Evolutionary conservation across 2,888 invertebrate genomes (phyloP).

Genomic region (Isoperla grammatica): DNA sequence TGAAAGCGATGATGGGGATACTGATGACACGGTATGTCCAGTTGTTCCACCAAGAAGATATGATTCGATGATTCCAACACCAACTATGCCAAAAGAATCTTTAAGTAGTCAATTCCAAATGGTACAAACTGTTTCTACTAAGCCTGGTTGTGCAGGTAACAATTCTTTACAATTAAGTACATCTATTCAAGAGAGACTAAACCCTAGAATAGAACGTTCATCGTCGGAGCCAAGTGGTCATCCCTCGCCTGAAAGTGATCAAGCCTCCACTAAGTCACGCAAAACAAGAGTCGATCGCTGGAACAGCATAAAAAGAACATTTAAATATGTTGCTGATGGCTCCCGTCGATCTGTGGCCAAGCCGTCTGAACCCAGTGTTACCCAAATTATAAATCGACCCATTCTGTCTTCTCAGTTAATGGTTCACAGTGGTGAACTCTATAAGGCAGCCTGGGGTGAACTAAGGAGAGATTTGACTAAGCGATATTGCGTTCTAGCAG

Average conservation of each 20-base stretch:
- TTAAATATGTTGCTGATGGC: constrained; percentile 36
- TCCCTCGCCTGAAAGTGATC: neutral
- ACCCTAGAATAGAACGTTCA: constrained; percentile 28
- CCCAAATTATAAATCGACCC: neutral
- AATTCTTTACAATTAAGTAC: too few species aligned
- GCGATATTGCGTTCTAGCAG: constrained; percentile 65
- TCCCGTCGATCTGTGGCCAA: constrained; percentile 31
- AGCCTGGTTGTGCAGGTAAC: too few species aligned
- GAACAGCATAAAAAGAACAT: constrained; percentile 36
- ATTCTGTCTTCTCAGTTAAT: neutral
- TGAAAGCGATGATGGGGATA: constrained; percentile 40
- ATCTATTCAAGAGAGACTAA: too few species aligned
- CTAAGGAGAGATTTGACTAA: constrained; percentile 66
- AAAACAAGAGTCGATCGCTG: constrained; percentile 29
- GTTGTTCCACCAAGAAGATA: constrained; percentile 58
- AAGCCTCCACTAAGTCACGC: constrained; percentile 30
- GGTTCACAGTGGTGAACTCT: constrained; percentile 53
- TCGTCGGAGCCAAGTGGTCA: constrained; percentile 38
- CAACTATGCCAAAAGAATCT: neutral
- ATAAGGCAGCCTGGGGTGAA: constrained; percentile 44
- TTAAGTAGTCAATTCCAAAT: too few species aligned
- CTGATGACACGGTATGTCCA: constrained; percentile 44
- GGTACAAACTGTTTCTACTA: too few species aligned
- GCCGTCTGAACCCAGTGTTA: neutral
- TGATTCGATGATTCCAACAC: constrained; percentile 52